Conservation (phyloP, 2,113 vertebrate genomes). For the Clarias gariepinus region DNA sequence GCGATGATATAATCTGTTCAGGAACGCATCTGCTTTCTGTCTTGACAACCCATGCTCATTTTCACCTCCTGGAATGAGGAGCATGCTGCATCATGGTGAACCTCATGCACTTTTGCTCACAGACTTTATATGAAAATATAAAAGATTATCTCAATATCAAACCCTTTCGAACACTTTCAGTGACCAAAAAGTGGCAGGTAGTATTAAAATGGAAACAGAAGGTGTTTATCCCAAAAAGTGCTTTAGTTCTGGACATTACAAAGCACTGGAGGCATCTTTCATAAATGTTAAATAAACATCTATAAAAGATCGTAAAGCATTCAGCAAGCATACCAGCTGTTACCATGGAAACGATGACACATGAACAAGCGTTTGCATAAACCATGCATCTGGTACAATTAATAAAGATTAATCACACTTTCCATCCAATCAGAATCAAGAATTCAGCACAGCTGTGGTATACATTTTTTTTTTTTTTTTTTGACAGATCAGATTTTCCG, state of each 20-base stretch:
- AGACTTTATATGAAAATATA: not conserved
- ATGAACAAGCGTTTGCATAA: not conserved
- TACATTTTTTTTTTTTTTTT: not conserved
- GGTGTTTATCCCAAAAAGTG: not conserved
- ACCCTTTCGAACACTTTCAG: not conserved
- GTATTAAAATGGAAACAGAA: not conserved
- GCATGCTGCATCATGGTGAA: not conserved
- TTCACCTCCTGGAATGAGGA: not conserved
- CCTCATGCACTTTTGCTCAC: not conserved
- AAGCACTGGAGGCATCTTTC: no score
- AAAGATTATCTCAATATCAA: not conserved
- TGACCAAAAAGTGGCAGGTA: not conserved
- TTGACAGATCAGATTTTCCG: not conserved
- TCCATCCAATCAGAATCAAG: not conserved
- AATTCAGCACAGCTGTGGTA: not conserved
- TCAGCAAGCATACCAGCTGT: not conserved
- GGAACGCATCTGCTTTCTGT: constrained; percentile 5
- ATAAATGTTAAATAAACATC: not conserved
- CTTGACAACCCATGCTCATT: constrained; percentile 1
- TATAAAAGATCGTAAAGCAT: not conserved
- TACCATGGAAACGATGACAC: not conserved
- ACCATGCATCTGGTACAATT: not conserved
- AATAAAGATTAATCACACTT: not conserved
- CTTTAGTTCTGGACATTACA: not conserved
- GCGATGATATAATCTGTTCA: constrained; percentile 10